Conservation (phyloP, 2,797 vertebrate species). For the Hydrophis major region DNA sequence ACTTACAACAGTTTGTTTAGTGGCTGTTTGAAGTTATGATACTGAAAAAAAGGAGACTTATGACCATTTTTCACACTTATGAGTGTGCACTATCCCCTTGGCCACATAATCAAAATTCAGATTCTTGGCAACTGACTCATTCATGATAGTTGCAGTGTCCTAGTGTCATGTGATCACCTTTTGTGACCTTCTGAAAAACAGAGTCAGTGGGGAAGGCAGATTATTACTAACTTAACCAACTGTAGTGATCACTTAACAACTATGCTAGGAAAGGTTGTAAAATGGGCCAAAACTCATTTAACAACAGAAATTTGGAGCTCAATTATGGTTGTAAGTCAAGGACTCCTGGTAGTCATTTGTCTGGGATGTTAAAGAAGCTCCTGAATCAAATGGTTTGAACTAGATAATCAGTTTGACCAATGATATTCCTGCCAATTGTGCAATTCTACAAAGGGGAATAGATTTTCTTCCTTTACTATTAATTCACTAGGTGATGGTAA, state of each 20-base stretch:
- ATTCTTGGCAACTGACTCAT: not conserved
- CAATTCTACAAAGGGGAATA: not conserved
- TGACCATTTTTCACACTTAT: not conserved
- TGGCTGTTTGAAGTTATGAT: not conserved
- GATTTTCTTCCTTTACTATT: not conserved
- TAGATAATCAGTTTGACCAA: not conserved
- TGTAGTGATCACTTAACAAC: not conserved
- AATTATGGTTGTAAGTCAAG: not conserved
- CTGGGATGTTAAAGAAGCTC: not conserved
- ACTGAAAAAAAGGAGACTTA: not conserved
- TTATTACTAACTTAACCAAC: not conserved
- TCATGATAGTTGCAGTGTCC: not conserved
- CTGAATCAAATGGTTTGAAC: not conserved
- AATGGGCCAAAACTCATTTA: not conserved
- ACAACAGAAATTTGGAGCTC: not conserved
- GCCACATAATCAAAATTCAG: not conserved
- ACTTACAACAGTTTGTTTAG: not conserved
- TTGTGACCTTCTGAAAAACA: not conserved
- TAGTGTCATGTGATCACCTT: not conserved
- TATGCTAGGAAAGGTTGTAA: not conserved
- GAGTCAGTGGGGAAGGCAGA: not conserved
- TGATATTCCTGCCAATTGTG: not conserved
- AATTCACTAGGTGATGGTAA: not conserved
- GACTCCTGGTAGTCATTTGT: not conserved
- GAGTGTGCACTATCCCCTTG: not conserved